A percentile compares a stretch with the other conserved stretches of the same genome.
These are phyloP conservation scores for Scaeva pyrastri DNA, from an alignment of 2,888 invertebrate species.

Conservation along the genomic window DNA sequence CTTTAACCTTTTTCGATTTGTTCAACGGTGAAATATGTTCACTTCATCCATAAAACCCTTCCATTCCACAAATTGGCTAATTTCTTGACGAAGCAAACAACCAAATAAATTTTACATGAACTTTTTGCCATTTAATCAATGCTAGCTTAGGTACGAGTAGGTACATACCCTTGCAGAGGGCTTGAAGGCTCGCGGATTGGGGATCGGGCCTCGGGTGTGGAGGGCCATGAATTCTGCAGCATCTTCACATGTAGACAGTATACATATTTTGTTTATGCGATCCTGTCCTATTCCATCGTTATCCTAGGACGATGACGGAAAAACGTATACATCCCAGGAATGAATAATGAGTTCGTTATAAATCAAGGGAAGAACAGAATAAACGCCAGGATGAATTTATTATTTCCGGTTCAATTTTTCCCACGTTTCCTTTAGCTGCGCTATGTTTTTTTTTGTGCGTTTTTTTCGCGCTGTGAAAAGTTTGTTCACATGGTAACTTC, in stretches of 20 bases:
- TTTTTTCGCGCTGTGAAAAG: not conserved
- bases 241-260: not conserved
- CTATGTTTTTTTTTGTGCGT: constrained; percentile 5
- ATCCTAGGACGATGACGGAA: not conserved
- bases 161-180: not conserved
- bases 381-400: constrained; percentile 53
- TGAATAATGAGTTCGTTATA: constrained; percentile 65
- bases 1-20: constrained; percentile 36
- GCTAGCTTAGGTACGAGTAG: no score
- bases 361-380: constrained; percentile 53
- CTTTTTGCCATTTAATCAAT: constrained; percentile 64
- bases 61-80: constrained; percentile 59
- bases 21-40: constrained; percentile 46
- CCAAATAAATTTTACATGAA: constrained; percentile 54
- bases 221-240: not conserved
- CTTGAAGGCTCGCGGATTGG: no score
- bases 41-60: constrained; percentile 45
- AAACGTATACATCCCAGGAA: constrained; percentile 28
- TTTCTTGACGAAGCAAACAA: constrained; percentile 33
- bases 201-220: no score
- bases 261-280: constrained; percentile 13
- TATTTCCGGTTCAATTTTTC: constrained; percentile 30
- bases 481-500: constrained; percentile 40
- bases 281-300: constrained; percentile 17
- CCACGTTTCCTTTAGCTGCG: not conserved